phyloP scores from a whole-genome alignment of 2,113 vertebrate species.

The Thermophis baileyi region DNA sequence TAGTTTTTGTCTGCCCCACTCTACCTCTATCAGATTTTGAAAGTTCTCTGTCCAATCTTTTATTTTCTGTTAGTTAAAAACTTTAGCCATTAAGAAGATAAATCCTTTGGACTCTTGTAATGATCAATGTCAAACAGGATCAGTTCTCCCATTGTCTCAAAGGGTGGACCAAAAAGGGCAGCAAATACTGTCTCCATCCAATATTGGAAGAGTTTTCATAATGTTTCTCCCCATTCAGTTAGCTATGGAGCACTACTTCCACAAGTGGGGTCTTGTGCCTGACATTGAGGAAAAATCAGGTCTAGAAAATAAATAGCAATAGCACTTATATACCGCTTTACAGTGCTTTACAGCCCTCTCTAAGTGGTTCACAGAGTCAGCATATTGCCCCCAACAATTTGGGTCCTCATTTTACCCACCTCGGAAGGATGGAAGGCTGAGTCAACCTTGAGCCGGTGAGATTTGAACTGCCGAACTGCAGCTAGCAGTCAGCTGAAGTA shows the following conservation, averaged over 20 bases:
- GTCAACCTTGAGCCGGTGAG: too few species aligned
- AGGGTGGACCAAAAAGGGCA: neutral
- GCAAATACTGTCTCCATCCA: neutral
- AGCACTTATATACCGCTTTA: too few species aligned
- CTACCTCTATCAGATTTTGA: neutral
- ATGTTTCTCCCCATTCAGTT: neutral
- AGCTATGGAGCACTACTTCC: neutral
- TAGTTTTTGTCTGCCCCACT: neutral
- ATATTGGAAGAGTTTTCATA: neutral
- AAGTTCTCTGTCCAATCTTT: neutral
- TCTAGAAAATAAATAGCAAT: neutral
- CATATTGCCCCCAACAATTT: too few species aligned
- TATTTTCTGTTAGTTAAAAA: neutral
- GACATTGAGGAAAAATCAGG: neutral
- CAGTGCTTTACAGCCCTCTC: too few species aligned
- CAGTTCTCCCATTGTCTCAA: neutral
- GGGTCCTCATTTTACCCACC: too few species aligned
- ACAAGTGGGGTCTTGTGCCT: neutral
- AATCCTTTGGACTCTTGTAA: neutral
- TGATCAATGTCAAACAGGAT: neutral
- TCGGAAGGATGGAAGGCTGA: too few species aligned
- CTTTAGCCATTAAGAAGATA: neutral
- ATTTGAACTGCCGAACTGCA: too few species aligned
- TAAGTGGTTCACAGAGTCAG: too few species aligned
- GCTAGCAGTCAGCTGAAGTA: too few species aligned